These are phyloP conservation scores for Pterocles gutturalis DNA, from an alignment of 2,113 vertebrate species.

Conservation along the genomic window DNA sequence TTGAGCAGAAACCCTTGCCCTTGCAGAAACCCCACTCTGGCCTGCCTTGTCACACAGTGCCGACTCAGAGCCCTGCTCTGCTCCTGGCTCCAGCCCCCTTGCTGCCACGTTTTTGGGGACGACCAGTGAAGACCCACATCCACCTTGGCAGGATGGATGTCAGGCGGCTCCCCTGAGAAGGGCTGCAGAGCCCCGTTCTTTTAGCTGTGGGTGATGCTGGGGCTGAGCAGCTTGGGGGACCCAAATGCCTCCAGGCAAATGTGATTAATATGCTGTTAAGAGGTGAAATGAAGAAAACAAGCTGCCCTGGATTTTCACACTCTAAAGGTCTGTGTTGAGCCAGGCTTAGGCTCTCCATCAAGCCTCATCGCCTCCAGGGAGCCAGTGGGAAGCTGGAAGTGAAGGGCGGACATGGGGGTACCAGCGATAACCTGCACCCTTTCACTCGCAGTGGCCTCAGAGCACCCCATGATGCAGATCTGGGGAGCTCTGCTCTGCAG, in stretches of 20 bases:
- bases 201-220: fast-evolving
- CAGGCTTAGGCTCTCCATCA: background rate
- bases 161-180: fast-evolving
- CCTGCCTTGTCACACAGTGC: background rate
- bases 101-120: background rate
- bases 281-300: background rate
- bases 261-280: fast-evolving
- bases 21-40: background rate
- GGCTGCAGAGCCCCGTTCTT: background rate
- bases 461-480: background rate
- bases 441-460: background rate
- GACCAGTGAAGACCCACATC: background rate
- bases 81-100: background rate
- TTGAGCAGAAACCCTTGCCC: background rate
- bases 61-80: background rate
- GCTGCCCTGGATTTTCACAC: background rate
- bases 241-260: fast-evolving
- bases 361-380: background rate
- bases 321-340: background rate
- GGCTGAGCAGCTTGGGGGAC: background rate
- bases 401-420: background rate
- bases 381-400: background rate
- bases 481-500: background rate
- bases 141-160: background rate
- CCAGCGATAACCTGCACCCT: background rate